Evolutionary conservation across 2,888 invertebrate species (phyloP).

Genomic region (Electrophaes corylata): DNA sequence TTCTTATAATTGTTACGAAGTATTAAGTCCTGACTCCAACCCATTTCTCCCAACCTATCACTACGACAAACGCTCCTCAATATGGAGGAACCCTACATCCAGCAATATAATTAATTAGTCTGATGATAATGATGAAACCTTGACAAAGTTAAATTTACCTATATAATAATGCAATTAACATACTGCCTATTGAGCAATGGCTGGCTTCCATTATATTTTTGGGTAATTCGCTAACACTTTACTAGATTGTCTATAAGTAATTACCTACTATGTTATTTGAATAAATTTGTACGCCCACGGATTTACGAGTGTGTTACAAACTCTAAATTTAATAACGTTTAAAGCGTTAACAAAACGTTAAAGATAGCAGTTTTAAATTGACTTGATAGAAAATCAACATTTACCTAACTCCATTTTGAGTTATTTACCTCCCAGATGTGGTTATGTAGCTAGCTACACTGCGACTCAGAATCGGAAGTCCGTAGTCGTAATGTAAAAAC

Average conservation of each 20-base stretch:
- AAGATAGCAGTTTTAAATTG: constrained; percentile 72
- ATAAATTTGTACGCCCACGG: constrained; percentile 16
- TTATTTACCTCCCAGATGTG: constrained; percentile 59
- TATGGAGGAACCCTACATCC: no score
- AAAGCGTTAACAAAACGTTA: constrained; percentile 75
- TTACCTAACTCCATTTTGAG: constrained; percentile 62
- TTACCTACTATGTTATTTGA: not conserved
- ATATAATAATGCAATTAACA: no score
- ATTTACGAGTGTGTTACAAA: constrained; percentile 40
- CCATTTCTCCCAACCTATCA: no score
- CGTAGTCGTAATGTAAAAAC: constrained; percentile 18
- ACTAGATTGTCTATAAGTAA: not conserved
- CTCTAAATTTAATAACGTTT: constrained; percentile 66
- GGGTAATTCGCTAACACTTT: not conserved
- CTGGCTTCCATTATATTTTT: no score
- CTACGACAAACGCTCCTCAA: no score
- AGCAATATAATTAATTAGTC: no score
- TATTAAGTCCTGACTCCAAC: no score
- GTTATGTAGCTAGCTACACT: constrained; percentile 36
- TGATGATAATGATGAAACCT: no score
- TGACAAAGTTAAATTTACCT: no score
- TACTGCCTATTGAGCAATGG: no score
- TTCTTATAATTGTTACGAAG: no score
- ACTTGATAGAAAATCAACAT: constrained; percentile 71
- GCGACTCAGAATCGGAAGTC: constrained; percentile 46